Conservation (phyloP, 2,113 vertebrate species). For the Myrmecobius fasciatus region DNA sequence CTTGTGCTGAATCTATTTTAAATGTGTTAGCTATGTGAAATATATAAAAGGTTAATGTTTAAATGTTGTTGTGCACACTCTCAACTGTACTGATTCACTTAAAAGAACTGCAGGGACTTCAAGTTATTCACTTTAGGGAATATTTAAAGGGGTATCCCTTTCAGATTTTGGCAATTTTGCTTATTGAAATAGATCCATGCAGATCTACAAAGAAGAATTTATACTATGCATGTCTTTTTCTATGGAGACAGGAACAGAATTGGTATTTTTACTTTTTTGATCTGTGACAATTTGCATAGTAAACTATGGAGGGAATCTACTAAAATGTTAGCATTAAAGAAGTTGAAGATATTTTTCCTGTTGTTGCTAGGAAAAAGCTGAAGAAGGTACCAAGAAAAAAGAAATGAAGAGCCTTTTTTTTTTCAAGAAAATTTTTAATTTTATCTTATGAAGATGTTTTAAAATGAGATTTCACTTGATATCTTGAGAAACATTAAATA, state of each 20-base stretch:
- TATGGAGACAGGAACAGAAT: neutral
- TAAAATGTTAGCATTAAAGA: neutral
- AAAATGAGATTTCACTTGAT: neutral
- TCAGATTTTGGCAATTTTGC: neutral
- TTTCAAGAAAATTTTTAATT: neutral
- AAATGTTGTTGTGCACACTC: neutral
- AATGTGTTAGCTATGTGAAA: neutral
- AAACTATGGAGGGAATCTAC: neutral
- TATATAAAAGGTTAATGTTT: neutral
- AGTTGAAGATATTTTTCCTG: neutral
- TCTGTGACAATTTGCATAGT: neutral
- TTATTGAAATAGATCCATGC: neutral
- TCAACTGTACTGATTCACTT: neutral
- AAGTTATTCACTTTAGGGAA: neutral
- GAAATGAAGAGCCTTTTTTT: neutral
- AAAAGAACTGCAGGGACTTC: neutral
- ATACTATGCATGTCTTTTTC: neutral
- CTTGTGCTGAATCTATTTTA: neutral
- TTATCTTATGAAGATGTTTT: neutral
- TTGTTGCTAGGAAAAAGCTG: neutral
- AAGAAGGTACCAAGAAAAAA: neutral
- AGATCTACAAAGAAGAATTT: neutral
- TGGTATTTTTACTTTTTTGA: neutral
- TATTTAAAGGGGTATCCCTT: neutral
- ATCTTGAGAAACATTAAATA: neutral